These are phyloP conservation scores for Griposia aprilina DNA, from an alignment of 2,888 invertebrate species.

Conservation along the genomic window DNA sequence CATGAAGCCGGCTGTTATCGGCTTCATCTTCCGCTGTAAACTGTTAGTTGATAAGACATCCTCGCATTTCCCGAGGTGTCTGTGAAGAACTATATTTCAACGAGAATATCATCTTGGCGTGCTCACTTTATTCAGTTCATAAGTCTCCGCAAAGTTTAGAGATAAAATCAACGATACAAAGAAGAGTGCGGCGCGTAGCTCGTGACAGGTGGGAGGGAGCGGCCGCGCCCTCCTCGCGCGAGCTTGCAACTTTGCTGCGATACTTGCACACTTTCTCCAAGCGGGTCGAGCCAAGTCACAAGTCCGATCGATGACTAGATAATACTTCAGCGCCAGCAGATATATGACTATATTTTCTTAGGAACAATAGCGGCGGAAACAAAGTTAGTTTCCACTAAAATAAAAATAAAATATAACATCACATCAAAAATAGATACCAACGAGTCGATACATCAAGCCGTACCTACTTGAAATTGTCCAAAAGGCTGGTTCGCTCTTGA, in stretches of 20 bases:
- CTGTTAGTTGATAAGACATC: conserved; percentile 67
- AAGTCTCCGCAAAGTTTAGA: conserved; percentile 78
- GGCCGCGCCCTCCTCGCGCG: conserved; percentile 75
- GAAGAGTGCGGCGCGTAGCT: conserved; percentile 73
- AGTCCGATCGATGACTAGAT: conserved; percentile 64
- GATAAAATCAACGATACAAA: conserved; percentile 81
- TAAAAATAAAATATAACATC: conserved; percentile 7
- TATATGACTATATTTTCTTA: conserved; percentile 7
- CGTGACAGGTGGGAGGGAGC: conserved; percentile 75
- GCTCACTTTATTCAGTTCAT: conserved; percentile 77
- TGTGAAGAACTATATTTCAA: conserved; percentile 71
- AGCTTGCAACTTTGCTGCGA: conserved; percentile 71
- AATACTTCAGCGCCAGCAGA: conserved; percentile 41
- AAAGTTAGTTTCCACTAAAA: background rate
- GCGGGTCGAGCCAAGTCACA: conserved; percentile 59
- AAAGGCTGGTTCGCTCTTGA: conserved; percentile 64
- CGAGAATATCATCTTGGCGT: conserved; percentile 68
- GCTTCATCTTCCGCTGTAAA: conserved; percentile 62
- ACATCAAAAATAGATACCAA: conserved; percentile 33
- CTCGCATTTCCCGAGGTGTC: conserved; percentile 69
- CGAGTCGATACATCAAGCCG: conserved; percentile 59
- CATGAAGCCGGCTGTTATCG: conserved; percentile 33
- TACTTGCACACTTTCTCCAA: conserved; percentile 63
- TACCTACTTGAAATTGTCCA: conserved; percentile 53
- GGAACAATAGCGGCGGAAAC: background rate